These are phyloP conservation scores for Lycaon pictus DNA, from an alignment of 2,113 vertebrate genomes.

Conservation along the genomic window DNA sequence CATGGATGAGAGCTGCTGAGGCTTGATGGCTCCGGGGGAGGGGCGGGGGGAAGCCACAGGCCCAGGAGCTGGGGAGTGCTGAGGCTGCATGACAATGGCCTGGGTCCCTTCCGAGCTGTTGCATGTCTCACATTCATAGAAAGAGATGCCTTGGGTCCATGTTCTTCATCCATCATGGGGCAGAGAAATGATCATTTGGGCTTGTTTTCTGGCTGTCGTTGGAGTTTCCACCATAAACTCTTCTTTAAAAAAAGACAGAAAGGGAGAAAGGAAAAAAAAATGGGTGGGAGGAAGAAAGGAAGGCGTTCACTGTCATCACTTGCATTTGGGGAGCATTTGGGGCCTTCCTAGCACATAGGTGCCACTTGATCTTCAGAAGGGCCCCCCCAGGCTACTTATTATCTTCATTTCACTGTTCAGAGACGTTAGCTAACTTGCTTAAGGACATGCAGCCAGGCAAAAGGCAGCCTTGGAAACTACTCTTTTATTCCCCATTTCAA, in stretches of 20 bases:
- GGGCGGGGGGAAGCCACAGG: neutral
- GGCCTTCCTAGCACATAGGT: neutral
- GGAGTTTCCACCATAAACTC: neutral
- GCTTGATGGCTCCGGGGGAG: neutral
- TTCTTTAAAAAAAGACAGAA: neutral
- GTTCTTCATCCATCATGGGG: neutral
- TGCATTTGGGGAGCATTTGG: neutral
- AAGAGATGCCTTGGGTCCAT: neutral
- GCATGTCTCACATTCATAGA: rapidly evolving
- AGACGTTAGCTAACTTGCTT: neutral
- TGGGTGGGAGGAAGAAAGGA: too few species aligned
- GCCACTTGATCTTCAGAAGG: neutral
- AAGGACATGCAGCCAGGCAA: neutral
- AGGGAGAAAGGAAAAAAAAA: neutral
- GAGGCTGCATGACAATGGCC: neutral
- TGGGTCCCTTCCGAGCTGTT: neutral
- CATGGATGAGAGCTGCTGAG: neutral
- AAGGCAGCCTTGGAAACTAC: neutral
- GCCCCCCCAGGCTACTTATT: neutral
- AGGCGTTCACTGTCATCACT: too few species aligned
- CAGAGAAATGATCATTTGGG: neutral
- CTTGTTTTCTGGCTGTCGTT: neutral
- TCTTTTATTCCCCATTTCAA: neutral
- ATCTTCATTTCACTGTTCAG: neutral
- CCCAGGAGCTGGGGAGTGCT: rapidly evolving